Percentiles rank a stretch among this genome's conserved stretches.
Conservation (phyloP, 2,113 vertebrate species). For the Anoplopoma fimbria region DNA sequence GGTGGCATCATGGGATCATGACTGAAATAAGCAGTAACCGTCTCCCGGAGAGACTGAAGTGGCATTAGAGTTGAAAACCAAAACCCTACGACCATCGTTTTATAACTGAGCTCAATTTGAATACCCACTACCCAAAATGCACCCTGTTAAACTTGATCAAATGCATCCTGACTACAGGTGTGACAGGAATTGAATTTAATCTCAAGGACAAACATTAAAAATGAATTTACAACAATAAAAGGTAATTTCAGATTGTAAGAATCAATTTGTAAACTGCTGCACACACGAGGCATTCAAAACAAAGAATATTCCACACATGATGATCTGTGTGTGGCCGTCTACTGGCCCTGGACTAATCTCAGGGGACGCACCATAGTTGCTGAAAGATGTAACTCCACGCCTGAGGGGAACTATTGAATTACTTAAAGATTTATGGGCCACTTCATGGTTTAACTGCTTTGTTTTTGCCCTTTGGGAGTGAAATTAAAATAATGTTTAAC, state of each 20-base stretch:
- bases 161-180: neutral
- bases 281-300: neutral
- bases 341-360: neutral
- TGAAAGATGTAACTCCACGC: constrained; percentile 47
- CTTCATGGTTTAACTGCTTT: constrained; percentile 72
- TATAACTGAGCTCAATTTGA: neutral
- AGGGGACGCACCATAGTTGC: constrained; percentile 7
- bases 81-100: neutral
- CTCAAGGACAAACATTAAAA: neutral
- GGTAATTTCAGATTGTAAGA: neutral
- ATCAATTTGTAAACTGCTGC: neutral
- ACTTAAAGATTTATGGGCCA: constrained; percentile 73
- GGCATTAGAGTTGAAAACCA: neutral
- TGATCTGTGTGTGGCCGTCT: neutral
- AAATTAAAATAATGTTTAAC: constrained; percentile 74
- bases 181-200: neutral
- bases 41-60: no score
- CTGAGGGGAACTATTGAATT: constrained; percentile 62
- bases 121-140: neutral
- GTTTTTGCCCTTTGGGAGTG: constrained; percentile 57
- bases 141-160: neutral
- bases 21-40: neutral
- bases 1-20: constrained; percentile 60
- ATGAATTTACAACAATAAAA: neutral
- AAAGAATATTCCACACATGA: neutral